Evolutionary conservation across 1,140 invertebrate species (phyloP), one percentile per base, ranked within the genome.

Genomic region (Trichonephila inaurata): DNA sequence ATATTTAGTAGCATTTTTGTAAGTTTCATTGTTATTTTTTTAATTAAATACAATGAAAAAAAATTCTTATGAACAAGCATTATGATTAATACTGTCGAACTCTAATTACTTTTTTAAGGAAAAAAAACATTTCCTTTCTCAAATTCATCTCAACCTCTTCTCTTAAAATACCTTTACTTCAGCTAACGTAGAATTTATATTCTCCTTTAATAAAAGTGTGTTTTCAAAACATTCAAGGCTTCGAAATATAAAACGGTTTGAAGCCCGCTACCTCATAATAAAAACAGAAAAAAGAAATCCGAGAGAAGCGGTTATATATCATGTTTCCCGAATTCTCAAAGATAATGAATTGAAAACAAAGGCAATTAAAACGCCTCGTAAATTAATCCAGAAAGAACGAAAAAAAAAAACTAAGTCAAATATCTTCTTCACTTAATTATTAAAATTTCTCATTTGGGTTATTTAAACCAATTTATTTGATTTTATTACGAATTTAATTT

Each of bases 391-490:
- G 21, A 72, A 72, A 24, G n/a, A 24, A 18, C 69, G 24, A 24
- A 24, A 89, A 72, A 24, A 89, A 72, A 66, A 69, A 28, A 66
- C n/a, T 58, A 72, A 89, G 64, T 69, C 87, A 72, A 33, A 40
- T 16, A 51, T 66, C 60, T 72, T 21, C 16, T 28, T 18, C 87
- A 51, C 87, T 89, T 89, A 44, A 89, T 89, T 89, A 89, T 89
- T 89, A 72, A 69, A 89, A 89, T 89, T 69, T 44, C 61, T 89
- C 87, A 64, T 89, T 64, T 89, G 64, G 62, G 33, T 89, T 89
- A 89, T 58, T 89, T 89, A 89, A 89, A 89, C 40, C 87, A 89
- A 89, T 89, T 89, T 64, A 33, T 64, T 89, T 89, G 62, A 89
- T 89, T 89, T 69, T n/a, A 72, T 89, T n/a, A 69, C 28, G n/a